phyloP scores from a whole-genome alignment of 1,140 invertebrate species.

The Drosophila suzukii region DNA sequence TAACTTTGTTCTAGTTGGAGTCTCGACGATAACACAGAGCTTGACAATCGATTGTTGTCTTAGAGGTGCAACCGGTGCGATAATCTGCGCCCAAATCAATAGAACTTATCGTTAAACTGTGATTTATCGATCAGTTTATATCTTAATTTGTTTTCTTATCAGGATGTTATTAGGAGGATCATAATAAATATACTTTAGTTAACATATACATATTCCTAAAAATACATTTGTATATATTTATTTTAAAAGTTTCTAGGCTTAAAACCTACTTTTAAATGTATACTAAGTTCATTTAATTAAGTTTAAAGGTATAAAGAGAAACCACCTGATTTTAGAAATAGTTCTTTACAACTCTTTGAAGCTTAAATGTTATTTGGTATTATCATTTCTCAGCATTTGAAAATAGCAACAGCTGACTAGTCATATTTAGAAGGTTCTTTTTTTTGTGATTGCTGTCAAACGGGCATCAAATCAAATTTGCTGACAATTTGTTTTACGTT shows the following conservation, averaged over 20 bases:
- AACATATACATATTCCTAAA: too few species aligned
- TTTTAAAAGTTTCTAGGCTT: too few species aligned
- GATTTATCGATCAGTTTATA: not conserved
- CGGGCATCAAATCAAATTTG: slow-evolving; percentile 44
- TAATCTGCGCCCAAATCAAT: slow-evolving; percentile 3
- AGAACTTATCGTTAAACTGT: not conserved
- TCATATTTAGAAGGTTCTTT: slow-evolving; percentile 14
- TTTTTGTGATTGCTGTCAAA: slow-evolving; percentile 25
- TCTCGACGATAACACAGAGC: slow-evolving; percentile 34
- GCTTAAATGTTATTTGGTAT: not conserved
- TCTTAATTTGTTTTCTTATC: not conserved
- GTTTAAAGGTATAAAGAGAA: too few species aligned
- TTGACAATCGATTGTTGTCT: slow-evolving; percentile 27
- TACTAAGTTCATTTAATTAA: too few species aligned
- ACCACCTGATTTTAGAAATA: too few species aligned
- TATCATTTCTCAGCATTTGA: not conserved
- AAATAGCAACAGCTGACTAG: slow-evolving; percentile 11
- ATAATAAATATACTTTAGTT: too few species aligned
- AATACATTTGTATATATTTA: too few species aligned
- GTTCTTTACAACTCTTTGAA: too few species aligned
- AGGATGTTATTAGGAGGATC: too few species aligned
- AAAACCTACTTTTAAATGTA: too few species aligned
- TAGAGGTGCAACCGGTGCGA: slow-evolving; percentile 10
- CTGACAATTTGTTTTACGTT: slow-evolving; percentile 41
- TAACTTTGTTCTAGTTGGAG: slow-evolving; percentile 24